These are phyloP conservation scores for Uria aalge DNA, from an alignment of 2,113 vertebrate species.

Conservation along the genomic window DNA sequence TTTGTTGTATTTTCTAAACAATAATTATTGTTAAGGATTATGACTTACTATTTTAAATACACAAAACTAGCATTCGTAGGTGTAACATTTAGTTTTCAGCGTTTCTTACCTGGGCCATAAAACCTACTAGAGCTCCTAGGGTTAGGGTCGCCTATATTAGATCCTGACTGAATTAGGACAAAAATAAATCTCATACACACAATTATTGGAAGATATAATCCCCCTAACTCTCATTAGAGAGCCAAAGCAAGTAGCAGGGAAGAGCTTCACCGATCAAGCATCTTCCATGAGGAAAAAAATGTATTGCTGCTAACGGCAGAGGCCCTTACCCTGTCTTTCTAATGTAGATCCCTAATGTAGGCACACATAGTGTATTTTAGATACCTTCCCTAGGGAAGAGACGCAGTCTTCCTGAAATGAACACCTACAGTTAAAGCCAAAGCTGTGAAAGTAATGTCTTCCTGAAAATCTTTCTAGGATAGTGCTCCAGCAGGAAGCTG, in stretches of 20 bases:
- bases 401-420: neutral
- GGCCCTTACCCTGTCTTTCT: neutral
- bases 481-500: neutral
- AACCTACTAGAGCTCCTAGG: neutral
- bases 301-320: neutral
- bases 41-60: neutral
- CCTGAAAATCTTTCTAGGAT: neutral
- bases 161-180: neutral
- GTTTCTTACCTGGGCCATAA: neutral
- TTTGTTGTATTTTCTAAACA: neutral
- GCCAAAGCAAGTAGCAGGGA: neutral
- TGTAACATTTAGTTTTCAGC: neutral
- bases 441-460: neutral
- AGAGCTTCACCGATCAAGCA: neutral
- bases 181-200: neutral
- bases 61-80: neutral
- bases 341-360: neutral
- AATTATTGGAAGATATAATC: neutral
- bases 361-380: neutral
- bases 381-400: neutral
- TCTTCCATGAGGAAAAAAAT: neutral
- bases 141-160: fast-evolving
- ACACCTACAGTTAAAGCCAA: neutral
- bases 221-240: neutral
- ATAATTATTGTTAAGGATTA: neutral